phyloP scores from a whole-genome alignment of 2,113 vertebrate genomes.

The Uropsilus gracilis region DNA sequence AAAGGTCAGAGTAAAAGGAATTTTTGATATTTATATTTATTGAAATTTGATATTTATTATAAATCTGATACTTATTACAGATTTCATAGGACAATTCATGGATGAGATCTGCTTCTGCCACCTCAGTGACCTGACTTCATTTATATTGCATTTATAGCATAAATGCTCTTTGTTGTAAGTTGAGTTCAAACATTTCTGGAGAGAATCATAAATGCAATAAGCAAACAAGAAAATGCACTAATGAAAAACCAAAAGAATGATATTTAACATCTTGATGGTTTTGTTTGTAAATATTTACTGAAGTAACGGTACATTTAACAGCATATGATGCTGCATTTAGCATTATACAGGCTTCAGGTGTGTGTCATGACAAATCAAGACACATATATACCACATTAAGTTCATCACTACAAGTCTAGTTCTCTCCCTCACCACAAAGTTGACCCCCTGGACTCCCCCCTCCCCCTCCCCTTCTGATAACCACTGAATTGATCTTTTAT shows the following conservation, averaged over 20 bases:
- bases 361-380: too few species aligned
- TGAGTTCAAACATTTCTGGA: not conserved
- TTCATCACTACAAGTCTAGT: too few species aligned
- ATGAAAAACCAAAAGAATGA: not conserved
- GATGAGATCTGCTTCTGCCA: not conserved
- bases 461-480: not conserved
- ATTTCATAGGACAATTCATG: not conserved
- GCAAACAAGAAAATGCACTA: slow-evolving; percentile 7
- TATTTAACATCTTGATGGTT: not conserved
- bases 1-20: not conserved
- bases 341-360: not conserved
- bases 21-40: too few species aligned
- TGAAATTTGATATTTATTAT: too few species aligned
- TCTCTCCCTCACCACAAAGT: too few species aligned
- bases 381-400: too few species aligned
- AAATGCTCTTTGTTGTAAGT: not conserved
- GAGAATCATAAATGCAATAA: not conserved
- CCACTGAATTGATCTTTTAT: not conserved
- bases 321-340: not conserved
- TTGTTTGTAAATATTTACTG: not conserved
- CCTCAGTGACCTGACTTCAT: not conserved
- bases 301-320: not conserved
- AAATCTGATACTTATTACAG: not conserved
- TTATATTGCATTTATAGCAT: not conserved
- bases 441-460: not conserved